These are phyloP conservation scores for Hemaris fuciformis DNA, from an alignment of 2,888 invertebrate genomes.

Conservation along the genomic window DNA sequence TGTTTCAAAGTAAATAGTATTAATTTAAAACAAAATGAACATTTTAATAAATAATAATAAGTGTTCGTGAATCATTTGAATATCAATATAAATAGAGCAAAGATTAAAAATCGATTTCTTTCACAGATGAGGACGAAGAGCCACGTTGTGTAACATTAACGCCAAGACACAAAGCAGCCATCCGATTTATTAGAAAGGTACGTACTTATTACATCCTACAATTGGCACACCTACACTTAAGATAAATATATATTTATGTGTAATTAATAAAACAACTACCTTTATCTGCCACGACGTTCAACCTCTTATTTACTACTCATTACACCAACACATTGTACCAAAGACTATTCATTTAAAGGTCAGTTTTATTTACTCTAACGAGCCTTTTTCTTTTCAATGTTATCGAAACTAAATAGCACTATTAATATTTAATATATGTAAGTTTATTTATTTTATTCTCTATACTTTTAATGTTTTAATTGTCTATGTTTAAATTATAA, in stretches of 20 bases:
- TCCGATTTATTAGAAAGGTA: slow-evolving; percentile 95
- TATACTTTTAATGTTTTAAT: neutral
- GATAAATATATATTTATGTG: neutral
- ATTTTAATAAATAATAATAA: neutral
- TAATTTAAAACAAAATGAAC: neutral
- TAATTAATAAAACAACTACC: neutral
- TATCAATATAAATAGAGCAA: neutral
- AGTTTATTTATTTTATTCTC: neutral
- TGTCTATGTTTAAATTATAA: neutral
- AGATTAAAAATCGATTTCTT: slow-evolving; percentile 31
- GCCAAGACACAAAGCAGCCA: slow-evolving; percentile 92
- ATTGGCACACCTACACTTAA: neutral
- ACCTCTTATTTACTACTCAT: neutral
- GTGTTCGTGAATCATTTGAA: too few species aligned
- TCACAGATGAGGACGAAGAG: slow-evolving; percentile 90
- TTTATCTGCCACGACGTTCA: neutral
- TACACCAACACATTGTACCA: neutral
- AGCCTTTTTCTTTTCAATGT: neutral
- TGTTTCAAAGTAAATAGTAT: too few species aligned
- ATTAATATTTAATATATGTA: neutral
- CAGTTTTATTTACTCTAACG: neutral
- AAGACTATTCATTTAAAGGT: neutral
- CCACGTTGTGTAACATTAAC: slow-evolving; percentile 91
- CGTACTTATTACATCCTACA: slow-evolving; percentile 37
- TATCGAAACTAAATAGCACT: neutral